A percentile compares a stretch with the other conserved stretches of the same genome.
Conservation (phyloP, 2,113 vertebrate genomes). For the Hydrolagus affinis region DNA sequence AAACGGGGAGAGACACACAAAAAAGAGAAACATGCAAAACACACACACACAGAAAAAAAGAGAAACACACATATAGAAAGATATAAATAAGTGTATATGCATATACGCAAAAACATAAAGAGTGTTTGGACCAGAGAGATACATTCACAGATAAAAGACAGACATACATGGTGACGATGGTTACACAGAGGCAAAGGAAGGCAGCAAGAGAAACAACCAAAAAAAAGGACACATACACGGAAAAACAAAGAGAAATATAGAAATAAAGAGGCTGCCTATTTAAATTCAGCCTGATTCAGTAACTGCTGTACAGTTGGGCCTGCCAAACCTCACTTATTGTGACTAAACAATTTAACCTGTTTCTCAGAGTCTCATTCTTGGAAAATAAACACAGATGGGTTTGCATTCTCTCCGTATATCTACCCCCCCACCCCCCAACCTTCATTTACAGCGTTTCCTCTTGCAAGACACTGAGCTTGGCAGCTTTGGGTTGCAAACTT, state of each 20-base stretch:
- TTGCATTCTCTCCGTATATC: neutral
- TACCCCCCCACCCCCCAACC: neutral
- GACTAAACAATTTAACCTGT: constrained; percentile 14
- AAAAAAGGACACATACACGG: neutral
- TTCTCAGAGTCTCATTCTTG: neutral
- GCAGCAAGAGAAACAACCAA: neutral
- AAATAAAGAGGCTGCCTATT: neutral
- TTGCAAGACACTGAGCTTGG: neutral
- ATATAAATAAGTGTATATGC: too few relatives aligned
- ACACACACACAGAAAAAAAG: too few relatives aligned
- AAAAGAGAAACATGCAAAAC: too few relatives aligned
- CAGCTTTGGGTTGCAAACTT: neutral
- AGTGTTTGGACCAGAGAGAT: too few relatives aligned
- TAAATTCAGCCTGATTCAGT: neutral
- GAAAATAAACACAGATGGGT: neutral
- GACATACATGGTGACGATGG: too few relatives aligned
- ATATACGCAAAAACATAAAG: too few relatives aligned
- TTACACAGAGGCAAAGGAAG: too few relatives aligned
- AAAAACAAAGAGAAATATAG: neutral
- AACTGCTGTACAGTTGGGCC: neutral
- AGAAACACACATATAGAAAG: too few relatives aligned
- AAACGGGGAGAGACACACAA: too few relatives aligned
- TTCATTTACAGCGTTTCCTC: neutral
- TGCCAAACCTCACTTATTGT: neutral
- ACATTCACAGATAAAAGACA: too few relatives aligned